Evolutionary conservation across 2,797 vertebrate genomes (phyloP).

Genomic region (Crenuchus spilurus): DNA sequence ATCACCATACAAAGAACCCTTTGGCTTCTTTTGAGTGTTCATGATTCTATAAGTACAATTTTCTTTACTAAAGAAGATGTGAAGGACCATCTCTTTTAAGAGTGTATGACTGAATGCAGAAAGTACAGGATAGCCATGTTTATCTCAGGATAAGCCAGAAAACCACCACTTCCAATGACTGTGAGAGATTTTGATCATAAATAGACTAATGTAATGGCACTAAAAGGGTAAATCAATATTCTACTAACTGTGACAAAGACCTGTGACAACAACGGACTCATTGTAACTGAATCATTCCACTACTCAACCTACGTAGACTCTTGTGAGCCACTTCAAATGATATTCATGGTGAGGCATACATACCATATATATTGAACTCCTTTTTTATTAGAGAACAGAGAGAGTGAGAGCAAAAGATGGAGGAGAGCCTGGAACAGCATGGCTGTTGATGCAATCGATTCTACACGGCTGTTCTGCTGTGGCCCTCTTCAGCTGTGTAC

Average conservation of each 20-base stretch:
- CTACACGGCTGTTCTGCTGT: constrained; percentile 52
- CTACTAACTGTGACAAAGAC: not conserved
- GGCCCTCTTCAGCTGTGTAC: constrained; percentile 53
- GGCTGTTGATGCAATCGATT: constrained; percentile 51
- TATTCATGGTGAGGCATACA: constrained; percentile 7
- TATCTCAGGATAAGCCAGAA: too few relatives aligned
- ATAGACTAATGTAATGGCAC: not conserved
- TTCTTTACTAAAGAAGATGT: too few relatives aligned
- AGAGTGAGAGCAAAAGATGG: constrained; percentile 1
- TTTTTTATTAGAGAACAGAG: constrained; percentile 28
- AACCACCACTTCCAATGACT: too few relatives aligned
- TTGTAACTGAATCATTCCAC: constrained; percentile 23
- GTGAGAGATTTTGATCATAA: not conserved
- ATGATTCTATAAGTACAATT: too few relatives aligned
- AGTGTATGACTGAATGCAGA: too few relatives aligned
- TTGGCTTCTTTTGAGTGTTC: too few relatives aligned
- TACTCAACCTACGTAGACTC: constrained; percentile 23
- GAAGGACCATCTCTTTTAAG: too few relatives aligned
- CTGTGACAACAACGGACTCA: not conserved
- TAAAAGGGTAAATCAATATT: not conserved
- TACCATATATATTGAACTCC: constrained; percentile 12
- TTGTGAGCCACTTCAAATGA: constrained; percentile 25
- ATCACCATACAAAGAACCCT: too few relatives aligned
- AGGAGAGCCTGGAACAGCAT: constrained; percentile 42
- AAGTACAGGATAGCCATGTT: too few relatives aligned